These are phyloP conservation scores for Tiphia femorata DNA, from an alignment of 2,888 invertebrate species.

Conservation along the genomic window DNA sequence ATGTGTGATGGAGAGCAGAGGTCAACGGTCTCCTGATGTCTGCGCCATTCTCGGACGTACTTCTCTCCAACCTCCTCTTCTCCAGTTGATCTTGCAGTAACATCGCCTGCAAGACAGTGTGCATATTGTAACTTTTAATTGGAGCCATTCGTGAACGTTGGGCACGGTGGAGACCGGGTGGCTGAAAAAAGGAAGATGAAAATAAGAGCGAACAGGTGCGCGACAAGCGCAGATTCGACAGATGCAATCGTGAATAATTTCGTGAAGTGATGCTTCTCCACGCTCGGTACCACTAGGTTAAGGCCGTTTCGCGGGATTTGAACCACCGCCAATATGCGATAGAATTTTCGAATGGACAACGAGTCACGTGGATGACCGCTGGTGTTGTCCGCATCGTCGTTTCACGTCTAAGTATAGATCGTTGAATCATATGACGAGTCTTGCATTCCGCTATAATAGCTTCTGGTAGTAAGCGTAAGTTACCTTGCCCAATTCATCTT, in stretches of 20 bases:
- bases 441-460: too few relatives aligned
- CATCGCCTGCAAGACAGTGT: constrained; percentile 50
- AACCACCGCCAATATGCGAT: constrained; percentile 48
- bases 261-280: neutral
- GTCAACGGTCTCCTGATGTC: constrained; percentile 57
- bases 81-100: constrained; percentile 65
- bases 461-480: neutral
- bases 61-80: constrained; percentile 63
- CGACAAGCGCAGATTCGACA: too few relatives aligned
- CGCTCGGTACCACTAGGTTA: constrained; percentile 54
- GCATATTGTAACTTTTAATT: neutral
- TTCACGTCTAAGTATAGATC: constrained; percentile 48
- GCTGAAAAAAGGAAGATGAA: too few relatives aligned
- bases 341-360: too few relatives aligned
- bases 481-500: constrained; percentile 65
- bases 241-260: neutral
- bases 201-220: too few relatives aligned
- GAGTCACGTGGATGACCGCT: constrained; percentile 35
- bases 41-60: constrained; percentile 63
- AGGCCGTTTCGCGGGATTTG: constrained; percentile 47
- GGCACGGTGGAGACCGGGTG: too few relatives aligned
- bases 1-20: constrained; percentile 54
- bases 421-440: constrained; percentile 14
- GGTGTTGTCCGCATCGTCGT: constrained; percentile 26
- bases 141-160: neutral